A percentile compares a stretch with the other conserved stretches of the same genome.
Evolutionary conservation across 2,797 vertebrate species (phyloP).

Genomic region (Sternotherus odoratus): DNA sequence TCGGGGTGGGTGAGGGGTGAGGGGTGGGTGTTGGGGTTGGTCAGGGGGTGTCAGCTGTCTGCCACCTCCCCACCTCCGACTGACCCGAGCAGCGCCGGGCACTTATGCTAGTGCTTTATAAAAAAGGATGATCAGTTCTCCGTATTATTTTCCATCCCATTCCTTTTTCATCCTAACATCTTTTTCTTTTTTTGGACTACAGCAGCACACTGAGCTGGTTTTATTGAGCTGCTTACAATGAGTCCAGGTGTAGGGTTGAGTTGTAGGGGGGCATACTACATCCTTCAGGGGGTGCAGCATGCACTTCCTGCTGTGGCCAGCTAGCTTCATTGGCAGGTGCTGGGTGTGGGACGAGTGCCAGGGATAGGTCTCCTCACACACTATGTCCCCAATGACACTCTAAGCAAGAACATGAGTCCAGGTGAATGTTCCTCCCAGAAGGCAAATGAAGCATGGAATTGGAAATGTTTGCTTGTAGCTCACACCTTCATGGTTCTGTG

Average conservation of each 20-base stretch:
- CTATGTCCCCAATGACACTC: neutral
- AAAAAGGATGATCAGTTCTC: neutral
- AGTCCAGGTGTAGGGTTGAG: neutral
- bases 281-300: neutral
- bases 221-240: neutral
- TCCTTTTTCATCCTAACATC: neutral
- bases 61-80: no score
- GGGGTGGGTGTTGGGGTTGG: no score
- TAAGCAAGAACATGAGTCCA: neutral
- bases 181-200: neutral
- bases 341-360: neutral
- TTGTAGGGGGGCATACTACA: neutral
- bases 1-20: no score
- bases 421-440: neutral
- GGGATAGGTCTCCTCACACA: neutral
- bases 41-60: no score
- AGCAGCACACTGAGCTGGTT: neutral
- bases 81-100: no score
- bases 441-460: neutral
- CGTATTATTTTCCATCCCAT: neutral
- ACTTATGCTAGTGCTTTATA: neutral
- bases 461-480: conserved; percentile 14
- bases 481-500: neutral
- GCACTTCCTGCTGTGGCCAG: neutral
- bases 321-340: neutral